Conservation (phyloP, 2,797 vertebrate species). For the Pristis pectinata region DNA sequence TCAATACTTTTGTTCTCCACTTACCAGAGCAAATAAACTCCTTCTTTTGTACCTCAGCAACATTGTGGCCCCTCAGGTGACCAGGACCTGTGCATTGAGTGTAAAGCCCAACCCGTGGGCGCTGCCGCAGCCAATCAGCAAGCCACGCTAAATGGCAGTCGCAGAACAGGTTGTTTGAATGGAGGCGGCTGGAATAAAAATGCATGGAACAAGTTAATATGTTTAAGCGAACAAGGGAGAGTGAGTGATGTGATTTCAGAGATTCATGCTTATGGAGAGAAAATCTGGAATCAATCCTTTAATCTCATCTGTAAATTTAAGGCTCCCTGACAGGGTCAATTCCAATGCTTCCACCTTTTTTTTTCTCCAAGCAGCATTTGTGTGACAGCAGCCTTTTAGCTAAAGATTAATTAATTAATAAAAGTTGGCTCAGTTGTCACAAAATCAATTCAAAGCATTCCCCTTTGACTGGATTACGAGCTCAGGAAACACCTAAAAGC, state of each 20-base stretch:
- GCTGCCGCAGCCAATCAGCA: conserved; percentile 91
- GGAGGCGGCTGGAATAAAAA: conserved; percentile 71
- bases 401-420: conserved; percentile 43
- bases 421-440: conserved; percentile 41
- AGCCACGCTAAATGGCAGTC: conserved; percentile 96
- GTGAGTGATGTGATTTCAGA: conserved; percentile 7
- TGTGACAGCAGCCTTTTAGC: conserved; percentile 40
- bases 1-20: conserved; percentile 40
- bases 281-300: conserved; percentile 42
- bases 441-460: conserved; percentile 43
- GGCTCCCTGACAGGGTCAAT: conserved; percentile 26
- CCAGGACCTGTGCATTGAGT: conserved; percentile 90
- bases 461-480: conserved; percentile 42
- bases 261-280: background rate
- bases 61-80: conserved; percentile 87
- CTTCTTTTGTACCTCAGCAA: conserved; percentile 92
- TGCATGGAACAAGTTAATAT: background rate
- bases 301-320: conserved; percentile 24
- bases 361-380: conserved; percentile 40
- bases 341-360: conserved; percentile 20
- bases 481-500: conserved; percentile 41
- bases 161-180: conserved; percentile 93
- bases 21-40: conserved; percentile 92
- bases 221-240: conserved; percentile 36
- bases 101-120: conserved; percentile 88